Percentiles rank a stretch among this genome's conserved stretches.
phyloP scores from a whole-genome alignment of 1,140 invertebrate species.

The Diabrotica undecimpunctata region DNA sequence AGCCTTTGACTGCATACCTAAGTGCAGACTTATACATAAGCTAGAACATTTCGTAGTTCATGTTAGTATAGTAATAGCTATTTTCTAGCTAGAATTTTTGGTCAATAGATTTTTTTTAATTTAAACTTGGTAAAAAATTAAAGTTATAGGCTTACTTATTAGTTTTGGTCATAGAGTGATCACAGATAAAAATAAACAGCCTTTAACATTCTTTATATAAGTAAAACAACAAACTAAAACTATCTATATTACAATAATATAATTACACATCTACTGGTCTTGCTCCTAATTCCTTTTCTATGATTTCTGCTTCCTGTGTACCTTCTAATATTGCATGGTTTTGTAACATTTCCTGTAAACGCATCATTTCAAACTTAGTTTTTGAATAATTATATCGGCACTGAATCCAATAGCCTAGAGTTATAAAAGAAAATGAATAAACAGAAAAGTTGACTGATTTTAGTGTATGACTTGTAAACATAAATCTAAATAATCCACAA shows the following conservation, averaged over 20 bases:
- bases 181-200: too few species aligned
- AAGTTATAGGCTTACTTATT: too few species aligned
- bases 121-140: too few species aligned
- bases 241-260: not conserved
- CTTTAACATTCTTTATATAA: too few species aligned
- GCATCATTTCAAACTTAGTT: slow-evolving; percentile 47
- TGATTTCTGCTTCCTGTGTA: slow-evolving; percentile 27
- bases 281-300: not conserved
- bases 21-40: too few species aligned
- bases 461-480: slow-evolving; percentile 55
- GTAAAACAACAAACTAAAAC: too few species aligned
- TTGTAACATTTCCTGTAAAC: slow-evolving; percentile 46
- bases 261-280: slow-evolving; percentile 11
- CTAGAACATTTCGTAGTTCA: too few species aligned
- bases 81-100: too few species aligned
- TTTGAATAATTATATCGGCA: slow-evolving; percentile 54
- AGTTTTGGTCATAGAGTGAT: too few species aligned
- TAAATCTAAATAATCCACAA: slow-evolving; percentile 54
- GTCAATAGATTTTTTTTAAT: too few species aligned
- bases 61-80: too few species aligned
- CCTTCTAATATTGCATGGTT: slow-evolving; percentile 47
- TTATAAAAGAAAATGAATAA: slow-evolving; percentile 52
- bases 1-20: too few species aligned
- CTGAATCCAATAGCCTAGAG: slow-evolving; percentile 53
- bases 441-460: slow-evolving; percentile 52